Evolutionary conservation across 1,140 invertebrate genomes (phyloP), one percentile per base, ranked within the genome.

Genomic region (Leptoteleia sp.): DNA sequence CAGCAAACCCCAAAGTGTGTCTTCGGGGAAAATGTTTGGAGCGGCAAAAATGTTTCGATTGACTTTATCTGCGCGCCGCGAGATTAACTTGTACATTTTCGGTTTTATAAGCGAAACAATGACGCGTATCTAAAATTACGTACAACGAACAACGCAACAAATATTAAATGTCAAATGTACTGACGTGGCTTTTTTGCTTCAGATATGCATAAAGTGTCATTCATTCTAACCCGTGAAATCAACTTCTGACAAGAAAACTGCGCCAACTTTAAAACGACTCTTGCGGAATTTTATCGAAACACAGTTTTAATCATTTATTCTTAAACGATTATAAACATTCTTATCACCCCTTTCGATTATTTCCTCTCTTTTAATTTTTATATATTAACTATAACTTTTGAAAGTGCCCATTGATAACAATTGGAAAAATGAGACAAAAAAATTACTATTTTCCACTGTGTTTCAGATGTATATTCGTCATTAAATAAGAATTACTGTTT

Each of bases 161-260:
- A 73, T 64, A 62, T 72, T 72, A 72, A 72, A 72, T 27, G 68
- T 72, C 68, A 72, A 47, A 45, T 50, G 47, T 47, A 54, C 38
- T 62, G 57, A 72, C 55, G 54, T 27, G 54, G n/a, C 25, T 25
- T 52, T 70, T 70, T 59, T 70, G 40, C 19, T 7, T 11, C 5
- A 33, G 43, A 70, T 59, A 52, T 42, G 17, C 37, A 42, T 42
- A 45, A 54, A 70, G 16, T 42, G 52, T 50, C 65, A 59, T 25
- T 70, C 54, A 42, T 11, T 15, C 11, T 11, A 16, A 33, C 25
- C 33, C n/a, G 1, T 15, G 19, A 50, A 57, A 29, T 42, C 17
- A 57, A 57, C 40, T 9, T 37, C 50, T 67, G 64, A 55, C 37
- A 59, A 57, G 52, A 31, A 17, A 59, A 42, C 31, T 29, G 15